Evolutionary conservation across 2,797 vertebrate species (phyloP).

Genomic region (Halcyon badia): DNA sequence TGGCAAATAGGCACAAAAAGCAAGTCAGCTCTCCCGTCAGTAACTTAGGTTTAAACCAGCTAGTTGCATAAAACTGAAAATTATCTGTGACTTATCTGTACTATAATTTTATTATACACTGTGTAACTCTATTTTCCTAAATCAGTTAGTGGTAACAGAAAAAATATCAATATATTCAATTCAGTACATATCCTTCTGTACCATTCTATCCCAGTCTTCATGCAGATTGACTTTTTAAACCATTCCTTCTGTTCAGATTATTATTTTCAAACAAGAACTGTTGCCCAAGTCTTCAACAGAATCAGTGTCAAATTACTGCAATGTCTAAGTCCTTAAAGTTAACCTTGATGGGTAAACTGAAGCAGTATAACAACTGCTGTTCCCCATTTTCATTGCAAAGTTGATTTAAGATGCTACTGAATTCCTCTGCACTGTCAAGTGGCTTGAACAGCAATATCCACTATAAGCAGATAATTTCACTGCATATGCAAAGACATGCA

Average conservation of each 20-base stretch:
- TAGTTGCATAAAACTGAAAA: background rate
- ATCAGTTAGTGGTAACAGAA: background rate
- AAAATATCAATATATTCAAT: constrained; percentile 5
- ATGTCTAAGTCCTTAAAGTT: background rate
- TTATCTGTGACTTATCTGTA: background rate
- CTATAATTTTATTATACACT: background rate
- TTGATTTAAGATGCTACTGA: background rate
- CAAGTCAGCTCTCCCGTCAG: background rate
- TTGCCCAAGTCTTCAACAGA: background rate
- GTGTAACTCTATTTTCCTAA: background rate
- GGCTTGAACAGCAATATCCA: background rate
- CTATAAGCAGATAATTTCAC: background rate
- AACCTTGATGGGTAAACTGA: background rate
- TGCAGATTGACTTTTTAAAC: background rate
- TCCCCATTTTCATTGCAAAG: rapidly evolving
- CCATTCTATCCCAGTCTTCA: background rate
- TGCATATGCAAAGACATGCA: background rate
- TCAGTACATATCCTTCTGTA: background rate
- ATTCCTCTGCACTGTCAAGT: background rate
- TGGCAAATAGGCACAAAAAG: background rate
- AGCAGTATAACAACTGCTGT: background rate
- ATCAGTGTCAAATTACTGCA: background rate
- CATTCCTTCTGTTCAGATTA: background rate
- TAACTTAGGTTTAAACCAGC: background rate
- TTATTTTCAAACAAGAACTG: background rate